Percentiles rank a stretch among this genome's conserved stretches.
Conservation (phyloP, 2,888 invertebrate genomes). For the Brenthis daphne region DNA sequence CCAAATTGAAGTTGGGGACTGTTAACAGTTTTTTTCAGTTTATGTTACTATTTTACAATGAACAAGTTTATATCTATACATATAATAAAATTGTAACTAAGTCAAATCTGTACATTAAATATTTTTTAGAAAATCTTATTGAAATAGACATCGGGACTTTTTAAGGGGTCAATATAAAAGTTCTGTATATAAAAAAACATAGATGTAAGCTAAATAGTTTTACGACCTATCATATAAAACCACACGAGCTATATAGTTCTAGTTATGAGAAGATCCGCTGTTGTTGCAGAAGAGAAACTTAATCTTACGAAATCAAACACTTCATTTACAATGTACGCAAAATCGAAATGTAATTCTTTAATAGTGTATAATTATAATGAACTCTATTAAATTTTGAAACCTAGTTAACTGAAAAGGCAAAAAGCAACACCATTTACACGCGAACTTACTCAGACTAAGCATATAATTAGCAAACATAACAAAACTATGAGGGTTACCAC, state of each 20-base stretch:
- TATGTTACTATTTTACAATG: not conserved
- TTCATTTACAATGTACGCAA: constrained; percentile 34
- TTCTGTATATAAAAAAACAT: too few species aligned
- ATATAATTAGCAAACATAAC: constrained; percentile 33
- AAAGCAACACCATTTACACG: constrained; percentile 34
- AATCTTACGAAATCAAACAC: constrained; percentile 45
- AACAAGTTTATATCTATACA: too few species aligned
- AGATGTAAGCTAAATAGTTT: too few species aligned
- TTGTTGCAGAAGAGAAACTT: too few species aligned
- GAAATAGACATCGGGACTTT: too few species aligned
- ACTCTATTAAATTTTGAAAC: constrained; percentile 66
- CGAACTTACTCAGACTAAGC: constrained; percentile 50
- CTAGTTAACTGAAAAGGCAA: constrained; percentile 39
- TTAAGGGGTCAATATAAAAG: too few species aligned
- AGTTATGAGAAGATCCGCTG: too few species aligned
- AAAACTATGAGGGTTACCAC: constrained; percentile 16
- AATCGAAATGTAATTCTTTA: constrained; percentile 18
- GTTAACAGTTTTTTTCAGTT: not conserved
- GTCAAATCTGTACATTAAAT: too few species aligned
- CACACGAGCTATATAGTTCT: too few species aligned
- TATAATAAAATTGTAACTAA: too few species aligned
- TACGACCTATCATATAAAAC: too few species aligned
- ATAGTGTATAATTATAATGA: constrained; percentile 30
- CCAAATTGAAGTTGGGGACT: not conserved
- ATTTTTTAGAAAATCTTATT: too few species aligned